Evolutionary conservation across 2,797 vertebrate genomes (phyloP).

Genomic region (Knipowitschia caucasica): DNA sequence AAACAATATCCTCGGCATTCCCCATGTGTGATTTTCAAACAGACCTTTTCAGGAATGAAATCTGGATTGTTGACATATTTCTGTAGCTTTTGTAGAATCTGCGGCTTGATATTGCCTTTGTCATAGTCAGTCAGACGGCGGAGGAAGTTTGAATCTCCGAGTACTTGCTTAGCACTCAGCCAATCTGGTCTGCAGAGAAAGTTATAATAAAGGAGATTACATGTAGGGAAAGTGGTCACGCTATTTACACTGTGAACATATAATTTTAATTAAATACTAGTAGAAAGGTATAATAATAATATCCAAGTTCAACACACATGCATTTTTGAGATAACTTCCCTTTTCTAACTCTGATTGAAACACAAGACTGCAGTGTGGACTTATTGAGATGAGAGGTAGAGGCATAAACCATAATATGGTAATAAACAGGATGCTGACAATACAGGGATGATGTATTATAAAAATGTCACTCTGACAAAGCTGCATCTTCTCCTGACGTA

Average conservation of each 20-base stretch:
- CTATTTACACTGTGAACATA: background rate
- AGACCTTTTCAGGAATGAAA: slow-evolving; percentile 81
- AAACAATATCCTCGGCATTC: background rate
- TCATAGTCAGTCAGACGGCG: slow-evolving; percentile 79
- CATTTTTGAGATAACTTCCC: too few species aligned
- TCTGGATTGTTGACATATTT: slow-evolving; percentile 83
- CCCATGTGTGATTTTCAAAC: slow-evolving; percentile 22
- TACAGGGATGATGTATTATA: slow-evolving; percentile 11
- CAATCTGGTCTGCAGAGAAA: slow-evolving; percentile 76
- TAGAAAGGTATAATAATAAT: background rate
- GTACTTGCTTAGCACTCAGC: slow-evolving; percentile 80
- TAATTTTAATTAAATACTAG: background rate
- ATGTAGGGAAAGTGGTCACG: background rate
- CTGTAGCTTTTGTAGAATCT: slow-evolving; percentile 79
- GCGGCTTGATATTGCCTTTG: slow-evolving; percentile 83
- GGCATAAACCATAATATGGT: slow-evolving; percentile 10
- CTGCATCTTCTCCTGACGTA: too few species aligned
- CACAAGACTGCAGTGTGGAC: slow-evolving; percentile 13
- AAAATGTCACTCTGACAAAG: background rate
- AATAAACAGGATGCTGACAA: slow-evolving; percentile 24
- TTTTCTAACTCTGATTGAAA: slow-evolving; percentile 14
- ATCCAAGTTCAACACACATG: background rate
- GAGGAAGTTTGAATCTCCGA: slow-evolving; percentile 82
- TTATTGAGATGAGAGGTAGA: slow-evolving; percentile 24
- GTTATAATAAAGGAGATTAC: slow-evolving; percentile 7